Evolutionary conservation across 2,113 vertebrate genomes (phyloP).

Genomic region (Rostratula benghalensis): DNA sequence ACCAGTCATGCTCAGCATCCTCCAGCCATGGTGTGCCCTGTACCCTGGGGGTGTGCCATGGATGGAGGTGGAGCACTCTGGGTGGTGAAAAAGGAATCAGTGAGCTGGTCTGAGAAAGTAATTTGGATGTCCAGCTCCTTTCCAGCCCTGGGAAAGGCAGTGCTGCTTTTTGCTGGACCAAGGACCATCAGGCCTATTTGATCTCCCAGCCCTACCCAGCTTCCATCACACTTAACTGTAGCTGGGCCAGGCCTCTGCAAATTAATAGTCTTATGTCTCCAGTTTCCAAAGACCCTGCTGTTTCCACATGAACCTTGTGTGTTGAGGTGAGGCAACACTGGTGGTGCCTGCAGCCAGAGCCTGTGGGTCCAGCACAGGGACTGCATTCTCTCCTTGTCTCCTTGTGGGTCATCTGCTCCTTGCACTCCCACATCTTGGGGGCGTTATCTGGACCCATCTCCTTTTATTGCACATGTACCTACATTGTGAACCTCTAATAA

Average conservation of each 20-base stretch:
- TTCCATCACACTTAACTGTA: not conserved
- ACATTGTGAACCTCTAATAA: not conserved
- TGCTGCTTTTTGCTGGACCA: not conserved
- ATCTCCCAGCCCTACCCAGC: not conserved
- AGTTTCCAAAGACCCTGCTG: not conserved
- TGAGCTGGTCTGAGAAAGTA: not conserved
- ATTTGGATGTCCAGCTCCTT: not conserved
- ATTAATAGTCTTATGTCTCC: not conserved
- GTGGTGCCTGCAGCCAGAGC: not conserved
- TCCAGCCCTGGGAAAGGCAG: not conserved
- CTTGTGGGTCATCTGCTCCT: not conserved
- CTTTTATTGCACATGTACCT: not conserved
- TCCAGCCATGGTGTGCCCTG: not conserved
- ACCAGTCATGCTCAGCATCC: not conserved
- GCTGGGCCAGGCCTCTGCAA: not conserved
- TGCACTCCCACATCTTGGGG: not conserved
- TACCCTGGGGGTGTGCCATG: not conserved
- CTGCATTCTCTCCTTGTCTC: not conserved
- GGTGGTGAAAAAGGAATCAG: not conserved
- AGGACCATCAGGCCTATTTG: not conserved
- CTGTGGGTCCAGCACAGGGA: fast-evolving
- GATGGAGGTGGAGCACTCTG: not conserved
- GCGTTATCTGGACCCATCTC: not conserved
- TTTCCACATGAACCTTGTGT: not conserved
- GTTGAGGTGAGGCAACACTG: not conserved